Evolutionary conservation across 1,140 invertebrate genomes (phyloP).

Genomic region (Trachelipus rathkii): DNA sequence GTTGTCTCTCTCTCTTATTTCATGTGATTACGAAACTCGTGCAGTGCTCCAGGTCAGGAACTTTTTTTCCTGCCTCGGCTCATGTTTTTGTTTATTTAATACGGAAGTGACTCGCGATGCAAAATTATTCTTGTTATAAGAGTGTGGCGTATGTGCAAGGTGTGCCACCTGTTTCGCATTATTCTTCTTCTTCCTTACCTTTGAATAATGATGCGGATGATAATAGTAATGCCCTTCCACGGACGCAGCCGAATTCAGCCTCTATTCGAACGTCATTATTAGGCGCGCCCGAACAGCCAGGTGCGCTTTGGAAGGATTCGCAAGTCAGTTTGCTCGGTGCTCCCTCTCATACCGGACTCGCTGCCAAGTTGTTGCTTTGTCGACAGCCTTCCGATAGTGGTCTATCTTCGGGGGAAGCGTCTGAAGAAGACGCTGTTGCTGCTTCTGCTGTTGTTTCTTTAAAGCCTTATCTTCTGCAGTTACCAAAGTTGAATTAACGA

Average conservation of each 20-base stretch:
- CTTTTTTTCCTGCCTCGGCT: no score
- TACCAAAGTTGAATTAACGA: conserved; percentile 20
- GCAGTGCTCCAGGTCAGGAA: no score
- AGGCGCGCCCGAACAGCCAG: not conserved
- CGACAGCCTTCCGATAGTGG: conserved; percentile 38
- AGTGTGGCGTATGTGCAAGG: no score
- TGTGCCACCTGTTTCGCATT: no score
- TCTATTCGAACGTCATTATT: not conserved
- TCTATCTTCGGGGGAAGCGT: conserved; percentile 27
- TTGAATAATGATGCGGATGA: no score
- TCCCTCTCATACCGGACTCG: not conserved
- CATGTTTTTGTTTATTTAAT: no score
- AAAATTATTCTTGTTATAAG: no score
- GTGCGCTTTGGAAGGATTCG: not conserved
- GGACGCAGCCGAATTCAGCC: not conserved
- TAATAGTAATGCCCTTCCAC: no score
- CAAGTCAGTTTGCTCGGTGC: not conserved
- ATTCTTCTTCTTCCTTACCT: no score
- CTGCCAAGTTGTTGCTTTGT: not conserved
- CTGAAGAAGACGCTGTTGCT: conserved; percentile 23
- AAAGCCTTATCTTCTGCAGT: not conserved
- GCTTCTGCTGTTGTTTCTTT: conserved; percentile 9
- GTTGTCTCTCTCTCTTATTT: no score
- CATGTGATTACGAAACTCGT: no score
- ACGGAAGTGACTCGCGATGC: no score